phyloP scores from a whole-genome alignment of 2,113 vertebrate genomes.

The Hiodon alosoides region DNA sequence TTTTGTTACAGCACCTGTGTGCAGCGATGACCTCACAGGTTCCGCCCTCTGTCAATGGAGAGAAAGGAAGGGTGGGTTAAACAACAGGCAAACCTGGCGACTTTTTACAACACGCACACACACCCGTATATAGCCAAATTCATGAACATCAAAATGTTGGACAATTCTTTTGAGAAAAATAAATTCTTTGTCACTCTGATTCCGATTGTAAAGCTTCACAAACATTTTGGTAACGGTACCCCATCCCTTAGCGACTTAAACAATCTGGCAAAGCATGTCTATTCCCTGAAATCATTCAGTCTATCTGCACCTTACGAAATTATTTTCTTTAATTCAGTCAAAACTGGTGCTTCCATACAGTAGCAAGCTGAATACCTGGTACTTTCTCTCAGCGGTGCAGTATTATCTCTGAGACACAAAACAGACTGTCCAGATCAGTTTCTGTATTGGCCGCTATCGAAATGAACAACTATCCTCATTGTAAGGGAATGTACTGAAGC shows the following conservation, averaged over 20 bases:
- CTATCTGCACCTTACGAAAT: too few relatives aligned
- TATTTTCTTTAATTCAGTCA: too few relatives aligned
- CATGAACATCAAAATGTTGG: too few relatives aligned
- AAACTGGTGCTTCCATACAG: conserved; percentile 12
- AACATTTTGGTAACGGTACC: too few relatives aligned
- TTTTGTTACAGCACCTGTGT: conserved; percentile 99
- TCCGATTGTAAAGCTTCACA: too few relatives aligned
- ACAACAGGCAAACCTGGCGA: background rate
- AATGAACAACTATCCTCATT: conserved; percentile 33
- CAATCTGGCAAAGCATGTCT: too few relatives aligned
- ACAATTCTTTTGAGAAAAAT: too few relatives aligned
- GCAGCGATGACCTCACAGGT: conserved; percentile 98
- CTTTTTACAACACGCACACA: too few relatives aligned
- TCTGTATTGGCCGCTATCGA: conserved; percentile 8
- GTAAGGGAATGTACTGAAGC: conserved; percentile 37
- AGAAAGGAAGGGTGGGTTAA: conserved; percentile 34
- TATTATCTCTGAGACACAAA: conserved; percentile 10
- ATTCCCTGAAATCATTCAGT: too few relatives aligned
- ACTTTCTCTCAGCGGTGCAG: conserved; percentile 9
- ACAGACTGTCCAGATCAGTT: background rate
- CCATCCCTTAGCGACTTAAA: too few relatives aligned
- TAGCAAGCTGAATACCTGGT: conserved; percentile 7
- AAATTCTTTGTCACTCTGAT: too few relatives aligned
- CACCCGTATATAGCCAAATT: too few relatives aligned
- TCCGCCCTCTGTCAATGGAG: conserved; percentile 82